These are phyloP conservation scores for Chondrosia reniformis DNA, from an alignment of 37 sponge, comb jelly and placozoan genomes.

Conservation along the genomic window DNA sequence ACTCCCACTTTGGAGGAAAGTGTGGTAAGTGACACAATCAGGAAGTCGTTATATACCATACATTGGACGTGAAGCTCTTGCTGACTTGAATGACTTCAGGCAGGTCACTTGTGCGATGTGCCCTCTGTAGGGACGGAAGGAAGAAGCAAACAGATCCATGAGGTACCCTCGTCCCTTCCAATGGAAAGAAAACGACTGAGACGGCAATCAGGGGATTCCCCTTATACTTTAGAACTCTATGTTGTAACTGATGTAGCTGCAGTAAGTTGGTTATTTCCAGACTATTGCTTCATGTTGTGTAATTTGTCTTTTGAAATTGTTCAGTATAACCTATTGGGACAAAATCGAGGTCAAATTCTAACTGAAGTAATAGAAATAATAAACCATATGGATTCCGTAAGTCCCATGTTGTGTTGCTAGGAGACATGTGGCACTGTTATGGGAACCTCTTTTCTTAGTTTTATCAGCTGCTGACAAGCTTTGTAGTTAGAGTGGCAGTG, in stretches of 20 bases:
- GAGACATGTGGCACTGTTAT: not conserved
- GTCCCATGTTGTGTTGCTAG: no score
- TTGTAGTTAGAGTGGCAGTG: conserved; percentile 51
- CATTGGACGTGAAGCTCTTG: not conserved
- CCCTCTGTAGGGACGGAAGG: not conserved
- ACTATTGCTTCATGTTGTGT: not conserved
- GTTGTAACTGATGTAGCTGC: conserved; percentile 3
- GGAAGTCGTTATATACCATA: not conserved
- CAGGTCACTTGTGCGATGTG: not conserved
- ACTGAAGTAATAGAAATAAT: not conserved
- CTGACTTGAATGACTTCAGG: not conserved
- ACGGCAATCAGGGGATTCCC: not conserved
- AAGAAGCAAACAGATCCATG: not conserved
- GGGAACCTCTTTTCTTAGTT: not conserved
- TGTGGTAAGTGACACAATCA: conserved; percentile 2
- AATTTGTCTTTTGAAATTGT: not conserved
- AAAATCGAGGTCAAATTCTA: not conserved
- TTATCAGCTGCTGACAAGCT: conserved; percentile 7
- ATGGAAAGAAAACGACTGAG: no score
- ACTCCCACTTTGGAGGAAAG: not conserved
- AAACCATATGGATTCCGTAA: conserved; percentile 11
- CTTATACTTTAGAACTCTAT: conserved; percentile 1
- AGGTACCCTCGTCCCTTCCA: not conserved
- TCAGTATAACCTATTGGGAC: not conserved
- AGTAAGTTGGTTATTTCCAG: not conserved